A percentile compares a stretch with the other conserved stretches of the same genome.
These are phyloP conservation scores for Lithobates sylvaticus DNA, from an alignment of 2,797 vertebrate genomes.

Conservation along the genomic window DNA sequence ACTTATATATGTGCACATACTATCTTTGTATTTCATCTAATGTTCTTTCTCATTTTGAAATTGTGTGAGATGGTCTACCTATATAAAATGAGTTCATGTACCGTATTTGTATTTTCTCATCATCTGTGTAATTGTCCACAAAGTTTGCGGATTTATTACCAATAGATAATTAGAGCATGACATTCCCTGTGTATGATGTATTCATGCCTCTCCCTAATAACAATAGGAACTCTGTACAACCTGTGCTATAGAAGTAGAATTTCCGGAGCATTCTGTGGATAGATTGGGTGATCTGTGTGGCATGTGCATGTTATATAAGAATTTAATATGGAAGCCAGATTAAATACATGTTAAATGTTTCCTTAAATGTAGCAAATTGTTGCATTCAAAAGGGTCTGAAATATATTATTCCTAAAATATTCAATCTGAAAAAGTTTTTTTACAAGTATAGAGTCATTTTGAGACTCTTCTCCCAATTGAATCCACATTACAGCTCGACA, in stretches of 20 bases:
- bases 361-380: neutral
- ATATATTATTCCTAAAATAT: neutral
- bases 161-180: neutral
- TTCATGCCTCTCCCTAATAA: neutral
- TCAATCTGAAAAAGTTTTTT: too few species aligned
- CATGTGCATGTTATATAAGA: too few species aligned
- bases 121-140: neutral
- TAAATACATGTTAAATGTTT: too few species aligned
- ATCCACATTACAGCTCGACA: neutral
- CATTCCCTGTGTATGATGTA: neutral
- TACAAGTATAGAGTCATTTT: neutral
- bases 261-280: neutral
- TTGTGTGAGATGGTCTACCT: neutral
- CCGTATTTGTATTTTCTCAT: neutral
- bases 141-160: neutral
- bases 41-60: conserved; percentile 10
- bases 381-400: neutral
- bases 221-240: neutral
- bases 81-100: neutral
- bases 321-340: too few species aligned
- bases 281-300: neutral
- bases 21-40: neutral
- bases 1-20: neutral
- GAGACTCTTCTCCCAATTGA: neutral
- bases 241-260: neutral